phyloP scores from a whole-genome alignment of 2,888 invertebrate genomes.

The Proisotoma minuta region DNA sequence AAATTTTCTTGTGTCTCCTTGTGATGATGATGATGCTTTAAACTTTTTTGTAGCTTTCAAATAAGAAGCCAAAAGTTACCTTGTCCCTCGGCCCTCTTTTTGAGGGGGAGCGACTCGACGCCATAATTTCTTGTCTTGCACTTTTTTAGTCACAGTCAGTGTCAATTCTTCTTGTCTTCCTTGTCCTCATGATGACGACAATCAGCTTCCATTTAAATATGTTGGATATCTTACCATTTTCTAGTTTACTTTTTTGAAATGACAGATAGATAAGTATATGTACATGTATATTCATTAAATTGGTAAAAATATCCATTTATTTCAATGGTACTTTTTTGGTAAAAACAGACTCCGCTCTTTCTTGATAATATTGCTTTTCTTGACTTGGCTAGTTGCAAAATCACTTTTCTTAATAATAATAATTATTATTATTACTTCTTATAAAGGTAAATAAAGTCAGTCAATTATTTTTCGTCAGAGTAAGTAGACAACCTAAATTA shows the following conservation, averaged over 20 bases:
- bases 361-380: neutral
- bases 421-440: no score
- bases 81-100: constrained; percentile 12
- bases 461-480: no score
- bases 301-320: constrained; percentile 16
- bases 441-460: no score
- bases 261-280: no score
- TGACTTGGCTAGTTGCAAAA: neutral
- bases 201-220: no score
- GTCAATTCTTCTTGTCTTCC: neutral
- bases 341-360: constrained; percentile 6
- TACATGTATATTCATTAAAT: neutral
- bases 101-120: constrained; percentile 13
- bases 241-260: no score
- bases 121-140: neutral
- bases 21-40: no score
- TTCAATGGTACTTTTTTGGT: constrained; percentile 7
- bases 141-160: neutral
- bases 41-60: no score
- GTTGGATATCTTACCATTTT: no score
- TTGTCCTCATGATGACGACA: no score
- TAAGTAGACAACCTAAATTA: no score
- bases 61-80: constrained; percentile 11
- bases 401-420: neutral
- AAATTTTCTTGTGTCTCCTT: no score